phyloP scores from a whole-genome alignment of 2,888 invertebrate genomes.

The Portevinia maculata region DNA sequence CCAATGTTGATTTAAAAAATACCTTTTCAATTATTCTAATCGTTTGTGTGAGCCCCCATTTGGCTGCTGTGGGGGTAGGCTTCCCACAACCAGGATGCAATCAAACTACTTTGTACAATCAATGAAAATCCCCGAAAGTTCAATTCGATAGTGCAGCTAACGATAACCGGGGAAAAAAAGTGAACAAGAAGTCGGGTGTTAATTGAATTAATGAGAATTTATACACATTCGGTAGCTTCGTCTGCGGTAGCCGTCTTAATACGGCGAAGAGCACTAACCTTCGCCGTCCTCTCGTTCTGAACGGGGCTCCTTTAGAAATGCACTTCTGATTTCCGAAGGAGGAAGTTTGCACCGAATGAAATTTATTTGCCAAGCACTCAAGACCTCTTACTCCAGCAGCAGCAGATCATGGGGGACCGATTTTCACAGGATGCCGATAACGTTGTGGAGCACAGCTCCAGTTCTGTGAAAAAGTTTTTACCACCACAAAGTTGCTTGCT shows the following conservation, averaged over 20 bases:
- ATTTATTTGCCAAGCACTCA: slow-evolving; percentile 73
- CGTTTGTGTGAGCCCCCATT: slow-evolving; percentile 32
- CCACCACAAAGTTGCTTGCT: slow-evolving; percentile 58
- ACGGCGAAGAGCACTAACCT: slow-evolving; percentile 30
- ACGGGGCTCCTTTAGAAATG: slow-evolving; percentile 46
- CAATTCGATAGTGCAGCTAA: slow-evolving; percentile 42
- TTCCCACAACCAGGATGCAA: slow-evolving; percentile 15
- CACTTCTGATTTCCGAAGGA: slow-evolving; percentile 72
- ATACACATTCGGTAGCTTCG: slow-evolving; percentile 59
- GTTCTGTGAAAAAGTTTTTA: slow-evolving; percentile 51
- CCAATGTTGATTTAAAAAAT: slow-evolving; percentile 58
- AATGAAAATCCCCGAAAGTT: slow-evolving; percentile 64
- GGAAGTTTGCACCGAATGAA: slow-evolving; percentile 69
- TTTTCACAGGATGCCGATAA: slow-evolving; percentile 67
- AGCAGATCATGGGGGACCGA: slow-evolving; percentile 56
- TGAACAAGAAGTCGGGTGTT: slow-evolving; percentile 51
- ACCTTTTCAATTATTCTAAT: slow-evolving; percentile 73
- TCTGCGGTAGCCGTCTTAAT: slow-evolving; percentile 55
- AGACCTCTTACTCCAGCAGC: slow-evolving; percentile 50
- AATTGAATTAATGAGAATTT: slow-evolving; percentile 75
- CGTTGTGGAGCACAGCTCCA: slow-evolving; percentile 26
- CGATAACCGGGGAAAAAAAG: neutral
- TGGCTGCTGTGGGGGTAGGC: neutral
- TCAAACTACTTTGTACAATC: slow-evolving; percentile 35
- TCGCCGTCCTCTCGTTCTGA: no score